Percentiles rank a stretch among this genome's conserved stretches.
Conservation (phyloP, 2,888 invertebrate genomes). For the Drosophila colorata region DNA sequence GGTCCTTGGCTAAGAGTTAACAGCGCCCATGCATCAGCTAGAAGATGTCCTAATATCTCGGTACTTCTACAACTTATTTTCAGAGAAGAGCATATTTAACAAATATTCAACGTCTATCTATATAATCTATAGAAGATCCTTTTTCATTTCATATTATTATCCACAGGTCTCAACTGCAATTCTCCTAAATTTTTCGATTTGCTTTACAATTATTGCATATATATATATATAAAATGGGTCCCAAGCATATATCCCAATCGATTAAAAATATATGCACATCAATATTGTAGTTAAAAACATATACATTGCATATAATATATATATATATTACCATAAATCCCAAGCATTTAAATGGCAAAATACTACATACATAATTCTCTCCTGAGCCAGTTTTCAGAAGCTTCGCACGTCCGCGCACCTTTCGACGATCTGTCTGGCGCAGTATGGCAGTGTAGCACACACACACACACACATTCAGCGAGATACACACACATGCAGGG, state of each 20-base stretch:
- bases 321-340: conserved; percentile 25
- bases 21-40: too few relatives aligned
- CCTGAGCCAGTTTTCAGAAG: conserved; percentile 52
- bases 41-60: too few relatives aligned
- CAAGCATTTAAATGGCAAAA: conserved; percentile 37
- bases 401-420: conserved; percentile 55
- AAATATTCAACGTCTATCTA: too few relatives aligned
- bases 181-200: too few relatives aligned
- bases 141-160: too few relatives aligned
- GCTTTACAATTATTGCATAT: too few relatives aligned
- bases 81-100: too few relatives aligned
- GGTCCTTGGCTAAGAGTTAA: too few relatives aligned
- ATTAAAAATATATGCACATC: not conserved
- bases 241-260: not conserved
- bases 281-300: not conserved
- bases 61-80: too few relatives aligned
- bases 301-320: conserved; percentile 10
- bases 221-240: too few relatives aligned
- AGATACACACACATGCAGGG: not conserved
- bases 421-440: conserved; percentile 74
- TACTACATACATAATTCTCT: conserved; percentile 31
- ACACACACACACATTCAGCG: conserved; percentile 18
- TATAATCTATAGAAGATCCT: too few relatives aligned
- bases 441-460: conserved; percentile 36
- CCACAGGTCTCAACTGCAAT: too few relatives aligned